phyloP scores from a whole-genome alignment of 1,140 invertebrate species.

The Temnothorax nylanderi region DNA sequence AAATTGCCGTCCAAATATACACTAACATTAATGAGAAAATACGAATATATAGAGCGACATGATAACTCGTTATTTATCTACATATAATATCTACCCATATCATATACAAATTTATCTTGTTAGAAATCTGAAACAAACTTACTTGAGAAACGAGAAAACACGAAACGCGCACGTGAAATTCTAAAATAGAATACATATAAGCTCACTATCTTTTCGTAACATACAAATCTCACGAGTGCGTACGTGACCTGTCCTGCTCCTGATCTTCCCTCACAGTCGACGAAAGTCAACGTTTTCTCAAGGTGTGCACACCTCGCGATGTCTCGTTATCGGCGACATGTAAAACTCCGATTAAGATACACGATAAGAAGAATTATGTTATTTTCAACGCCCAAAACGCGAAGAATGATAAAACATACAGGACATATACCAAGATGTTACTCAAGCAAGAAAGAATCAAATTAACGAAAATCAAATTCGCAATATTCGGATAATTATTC shows the following conservation, averaged over 20 bases:
- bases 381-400: background rate
- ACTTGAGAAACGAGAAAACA: background rate
- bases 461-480: background rate
- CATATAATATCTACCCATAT: conserved; percentile 58
- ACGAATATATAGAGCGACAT: conserved; percentile 43
- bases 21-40: conserved; percentile 11
- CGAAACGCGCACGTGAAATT: background rate
- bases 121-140: conserved; percentile 37
- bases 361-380: conserved; percentile 49
- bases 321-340: conserved; percentile 19
- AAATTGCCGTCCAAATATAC: background rate
- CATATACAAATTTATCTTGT: conserved; percentile 63
- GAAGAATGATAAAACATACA: background rate
- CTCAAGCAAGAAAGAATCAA: background rate
- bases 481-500: background rate
- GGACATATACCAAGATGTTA: background rate
- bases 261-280: background rate
- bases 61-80: conserved; percentile 63
- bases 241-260: background rate
- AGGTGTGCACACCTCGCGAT: background rate
- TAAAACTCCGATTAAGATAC: conserved; percentile 41
- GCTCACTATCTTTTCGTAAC: background rate
- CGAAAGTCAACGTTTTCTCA: conserved; percentile 29
- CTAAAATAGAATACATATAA: background rate
- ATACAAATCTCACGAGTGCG: background rate